A percentile compares a stretch with the other conserved stretches of the same genome.
These are phyloP conservation scores for Caranx melampygus DNA, from an alignment of 2,113 vertebrate genomes.

Conservation along the genomic window DNA sequence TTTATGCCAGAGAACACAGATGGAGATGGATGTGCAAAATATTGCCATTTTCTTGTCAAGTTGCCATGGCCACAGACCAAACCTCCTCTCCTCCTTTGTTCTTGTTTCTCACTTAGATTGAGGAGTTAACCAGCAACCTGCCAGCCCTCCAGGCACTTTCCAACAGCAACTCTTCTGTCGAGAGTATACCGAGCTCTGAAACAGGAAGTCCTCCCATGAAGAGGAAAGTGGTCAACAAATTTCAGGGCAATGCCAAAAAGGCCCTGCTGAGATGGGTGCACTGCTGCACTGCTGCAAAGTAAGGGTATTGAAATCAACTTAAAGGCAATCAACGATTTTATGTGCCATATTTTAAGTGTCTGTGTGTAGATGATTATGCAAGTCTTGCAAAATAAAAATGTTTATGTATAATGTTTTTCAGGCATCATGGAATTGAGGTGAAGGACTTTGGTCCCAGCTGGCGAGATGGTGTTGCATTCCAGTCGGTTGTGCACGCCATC, in stretches of 20 bases:
- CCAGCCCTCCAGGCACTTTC: conserved; percentile 90
- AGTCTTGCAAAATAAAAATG: background rate
- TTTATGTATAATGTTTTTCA: conserved; percentile 56
- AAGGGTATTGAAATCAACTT: background rate
- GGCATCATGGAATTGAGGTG: conserved; percentile 91
- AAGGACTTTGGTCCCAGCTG: conserved; percentile 97
- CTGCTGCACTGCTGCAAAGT: conserved; percentile 91
- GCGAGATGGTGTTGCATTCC: conserved; percentile 94
- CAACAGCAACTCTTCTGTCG: conserved; percentile 92
- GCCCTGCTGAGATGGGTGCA: conserved; percentile 95
- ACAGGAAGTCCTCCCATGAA: conserved; percentile 94
- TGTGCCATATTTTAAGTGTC: background rate
- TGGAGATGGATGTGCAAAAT: background rate
- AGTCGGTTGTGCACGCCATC: conserved; percentile 93
- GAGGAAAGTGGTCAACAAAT: conserved; percentile 90
- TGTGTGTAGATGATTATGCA: background rate
- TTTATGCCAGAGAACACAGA: background rate
- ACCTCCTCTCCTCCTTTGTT: background rate
- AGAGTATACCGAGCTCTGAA: conserved; percentile 89
- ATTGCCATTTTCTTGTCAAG: background rate
- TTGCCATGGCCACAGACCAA: conserved; percentile 3
- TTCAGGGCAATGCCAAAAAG: conserved; percentile 94
- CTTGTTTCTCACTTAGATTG: conserved; percentile 85
- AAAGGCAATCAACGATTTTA: background rate
- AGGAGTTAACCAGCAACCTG: conserved; percentile 96